phyloP scores from a whole-genome alignment of 1,140 invertebrate genomes.

The Drosophila sucinea region DNA sequence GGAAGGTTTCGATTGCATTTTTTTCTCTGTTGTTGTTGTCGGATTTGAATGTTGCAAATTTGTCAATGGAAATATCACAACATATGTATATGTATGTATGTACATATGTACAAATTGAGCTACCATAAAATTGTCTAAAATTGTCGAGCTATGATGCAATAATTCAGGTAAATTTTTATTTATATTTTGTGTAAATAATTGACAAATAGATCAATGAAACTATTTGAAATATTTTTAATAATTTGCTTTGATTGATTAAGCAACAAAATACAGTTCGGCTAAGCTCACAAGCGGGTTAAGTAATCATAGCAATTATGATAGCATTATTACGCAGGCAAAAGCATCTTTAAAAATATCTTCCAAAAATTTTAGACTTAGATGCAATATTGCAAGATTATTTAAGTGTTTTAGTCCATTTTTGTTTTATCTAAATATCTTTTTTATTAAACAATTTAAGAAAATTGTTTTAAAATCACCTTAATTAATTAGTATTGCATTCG shows the following conservation, averaged over 20 bases:
- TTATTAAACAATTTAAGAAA: background rate
- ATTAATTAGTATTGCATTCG: background rate
- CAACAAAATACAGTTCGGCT: background rate
- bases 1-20: background rate
- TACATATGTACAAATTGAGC: background rate
- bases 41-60: slow-evolving; percentile 2
- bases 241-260: background rate
- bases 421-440: too few species aligned
- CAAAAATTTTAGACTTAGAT: too few species aligned
- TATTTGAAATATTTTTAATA: background rate
- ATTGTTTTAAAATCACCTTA: background rate
- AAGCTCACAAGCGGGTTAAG: too few species aligned
- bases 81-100: background rate
- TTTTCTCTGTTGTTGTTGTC: slow-evolving; percentile 15
- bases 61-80: slow-evolving; percentile 20
- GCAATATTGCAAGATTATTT: too few species aligned
- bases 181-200: background rate
- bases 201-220: background rate
- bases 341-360: too few species aligned
- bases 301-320: too few species aligned
- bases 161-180: background rate
- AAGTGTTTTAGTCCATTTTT: too few species aligned
- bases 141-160: background rate
- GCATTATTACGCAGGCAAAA: too few species aligned
- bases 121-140: background rate